A percentile compares a stretch with the other conserved stretches of the same genome.
phyloP scores from a whole-genome alignment of 2,888 invertebrate species.

The Stenodema calcarata region DNA sequence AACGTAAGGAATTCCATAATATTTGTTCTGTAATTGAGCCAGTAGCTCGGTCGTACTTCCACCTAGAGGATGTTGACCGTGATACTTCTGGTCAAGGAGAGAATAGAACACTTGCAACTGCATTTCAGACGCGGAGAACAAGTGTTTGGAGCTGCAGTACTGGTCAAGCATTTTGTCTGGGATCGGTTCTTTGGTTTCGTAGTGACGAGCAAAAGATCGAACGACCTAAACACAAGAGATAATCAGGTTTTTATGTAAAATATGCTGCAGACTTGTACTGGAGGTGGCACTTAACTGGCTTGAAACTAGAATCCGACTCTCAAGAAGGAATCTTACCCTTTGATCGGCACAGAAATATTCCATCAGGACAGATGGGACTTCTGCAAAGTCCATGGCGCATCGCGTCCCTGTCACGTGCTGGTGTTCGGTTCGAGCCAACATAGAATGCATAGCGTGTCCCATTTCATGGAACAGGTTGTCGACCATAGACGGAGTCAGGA shows the following conservation, averaged over 20 bases:
- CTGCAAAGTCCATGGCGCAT: constrained; percentile 97
- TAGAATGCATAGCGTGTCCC: constrained; percentile 99
- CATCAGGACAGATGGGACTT: constrained; percentile 98
- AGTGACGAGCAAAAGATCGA: constrained; percentile 86
- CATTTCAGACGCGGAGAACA: constrained; percentile 89
- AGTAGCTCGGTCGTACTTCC: constrained; percentile 75
- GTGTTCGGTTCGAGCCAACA: constrained; percentile 92
- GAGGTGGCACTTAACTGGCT: constrained; percentile 30
- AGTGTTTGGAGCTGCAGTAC: constrained; percentile 82
- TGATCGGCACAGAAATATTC: constrained; percentile 95
- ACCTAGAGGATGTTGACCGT: constrained; percentile 68
- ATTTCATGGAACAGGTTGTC: constrained; percentile 98
- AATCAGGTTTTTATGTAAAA: background rate
- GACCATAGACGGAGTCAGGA: constrained; percentile 82
- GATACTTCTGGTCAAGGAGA: constrained; percentile 88
- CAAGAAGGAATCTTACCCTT: constrained; percentile 65
- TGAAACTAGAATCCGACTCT: too few relatives aligned
- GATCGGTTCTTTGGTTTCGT: constrained; percentile 83
- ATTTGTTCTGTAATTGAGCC: constrained; percentile 77
- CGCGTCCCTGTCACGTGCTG: constrained; percentile 98
- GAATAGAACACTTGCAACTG: constrained; percentile 88
- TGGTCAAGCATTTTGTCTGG: constrained; percentile 80
- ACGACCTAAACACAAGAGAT: constrained; percentile 61
- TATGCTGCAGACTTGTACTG: too few relatives aligned
- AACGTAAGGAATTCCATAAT: constrained; percentile 87